Evolutionary conservation across 2,888 invertebrate genomes (phyloP).

Genomic region (Dascillus cervinus): DNA sequence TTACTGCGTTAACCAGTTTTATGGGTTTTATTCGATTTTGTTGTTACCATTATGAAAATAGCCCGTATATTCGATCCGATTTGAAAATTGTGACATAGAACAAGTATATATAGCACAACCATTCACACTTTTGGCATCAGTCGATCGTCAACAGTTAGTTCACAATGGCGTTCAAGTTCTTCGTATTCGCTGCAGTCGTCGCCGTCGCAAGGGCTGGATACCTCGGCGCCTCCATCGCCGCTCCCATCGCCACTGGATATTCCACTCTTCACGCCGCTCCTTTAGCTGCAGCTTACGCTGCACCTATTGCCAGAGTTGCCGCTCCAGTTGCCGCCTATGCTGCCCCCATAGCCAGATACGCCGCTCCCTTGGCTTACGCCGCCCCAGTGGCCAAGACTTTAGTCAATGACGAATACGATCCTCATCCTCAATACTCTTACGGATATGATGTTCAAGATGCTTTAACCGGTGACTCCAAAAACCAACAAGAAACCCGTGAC

Average conservation of each 20-base stretch:
- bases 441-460: slow-evolving; percentile 50
- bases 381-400: slow-evolving; percentile 30
- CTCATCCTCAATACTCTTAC: slow-evolving; percentile 50
- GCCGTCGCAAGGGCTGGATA: slow-evolving; percentile 19
- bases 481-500: slow-evolving; percentile 45
- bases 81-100: neutral
- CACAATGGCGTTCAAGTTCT: slow-evolving; percentile 8
- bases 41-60: no score
- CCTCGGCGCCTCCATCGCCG: slow-evolving; percentile 1
- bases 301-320: slow-evolving; percentile 6
- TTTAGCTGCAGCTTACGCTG: slow-evolving; percentile 15
- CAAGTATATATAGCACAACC: neutral
- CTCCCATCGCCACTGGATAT: neutral
- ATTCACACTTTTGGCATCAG: neutral
- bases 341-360: slow-evolving; percentile 15
- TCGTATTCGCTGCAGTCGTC: slow-evolving; percentile 17
- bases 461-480: slow-evolving; percentile 48
- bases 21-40: no score
- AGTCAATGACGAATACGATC: slow-evolving; percentile 41
- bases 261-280: slow-evolving; percentile 8
- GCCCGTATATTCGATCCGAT: no score
- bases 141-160: neutral
- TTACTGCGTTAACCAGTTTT: no score
- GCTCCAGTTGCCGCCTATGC: slow-evolving; percentile 15
- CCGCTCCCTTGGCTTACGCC: slow-evolving; percentile 23